Base-by-base conservation (phyloP, 2,113 vertebrate species). In the Cairina moschata region DNA sequence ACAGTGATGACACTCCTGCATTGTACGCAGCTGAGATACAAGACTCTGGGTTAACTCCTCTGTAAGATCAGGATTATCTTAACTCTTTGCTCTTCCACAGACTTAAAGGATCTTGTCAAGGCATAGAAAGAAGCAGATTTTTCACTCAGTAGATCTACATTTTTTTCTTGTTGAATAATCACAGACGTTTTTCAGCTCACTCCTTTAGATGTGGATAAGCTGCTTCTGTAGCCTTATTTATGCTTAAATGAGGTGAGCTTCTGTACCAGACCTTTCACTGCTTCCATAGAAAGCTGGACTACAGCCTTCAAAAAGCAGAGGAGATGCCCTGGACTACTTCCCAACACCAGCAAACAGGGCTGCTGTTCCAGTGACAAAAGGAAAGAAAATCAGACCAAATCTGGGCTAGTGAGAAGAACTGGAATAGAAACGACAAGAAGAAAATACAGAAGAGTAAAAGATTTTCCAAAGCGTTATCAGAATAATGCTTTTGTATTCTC, bases 1-100 rank as follows among this genome's bases (percentile, higher is more conserved):
- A 79, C 76, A 76, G 52, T 92, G 91, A 91, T 91, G 86, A 85
- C 93, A 93, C 83, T 91, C 71, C 71, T 55, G 31, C 66, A 81
- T 73, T 93, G 74, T 89, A 79, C n/a, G 91, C 86, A 93, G 42
- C 34, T 82, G 83, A 95, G 86, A 87, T 90, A 67, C 78, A 83
- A 66, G 55, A 82, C 81, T 87, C 69, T 46, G 50, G 21, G 74
- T 83, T 96, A 94, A 85, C 38, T 73, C 46, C 46, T 75, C 62
- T 62, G 29, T 31, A 56, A 93, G 0, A 93, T 73, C 54, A 88
- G 40, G 40, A 82, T 85, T 84, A 63, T 28, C 31, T 73, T 32
- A 90, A 84, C 36, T 86, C 60, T 81, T 76, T 59, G 74, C 50
- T 93, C 62, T 38, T 76, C 62, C 40, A 66, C 18, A 95, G 48